Percentiles rank a stretch among this genome's conserved stretches.
Conservation (phyloP, 1,140 invertebrate species). For the Apis mellifera region Amel_HAv3.1 CM009940.2:883501-884000, state of each 20-base stretch:
- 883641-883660: no score
- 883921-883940: constrained; percentile 35
- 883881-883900: constrained; percentile 38
- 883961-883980: constrained; percentile 1
- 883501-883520: no score
- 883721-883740: background rate
- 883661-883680: no score
- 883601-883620: no score
- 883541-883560: no score
- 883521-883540: no score
- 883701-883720: no score
- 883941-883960: constrained; percentile 34
- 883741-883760: background rate
- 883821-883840: background rate
- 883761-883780: background rate
- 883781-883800: background rate
- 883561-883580: no score
- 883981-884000: background rate
- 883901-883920: constrained; percentile 49
- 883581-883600: no score
- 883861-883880: constrained; percentile 5
- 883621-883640: no score
- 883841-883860: constrained; percentile 3
- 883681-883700: no score
- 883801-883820: background rate